Evolutionary conservation across 37 sponge, comb jelly and placozoan species (phyloP).

Genomic region (Ianthella basta): DNA sequence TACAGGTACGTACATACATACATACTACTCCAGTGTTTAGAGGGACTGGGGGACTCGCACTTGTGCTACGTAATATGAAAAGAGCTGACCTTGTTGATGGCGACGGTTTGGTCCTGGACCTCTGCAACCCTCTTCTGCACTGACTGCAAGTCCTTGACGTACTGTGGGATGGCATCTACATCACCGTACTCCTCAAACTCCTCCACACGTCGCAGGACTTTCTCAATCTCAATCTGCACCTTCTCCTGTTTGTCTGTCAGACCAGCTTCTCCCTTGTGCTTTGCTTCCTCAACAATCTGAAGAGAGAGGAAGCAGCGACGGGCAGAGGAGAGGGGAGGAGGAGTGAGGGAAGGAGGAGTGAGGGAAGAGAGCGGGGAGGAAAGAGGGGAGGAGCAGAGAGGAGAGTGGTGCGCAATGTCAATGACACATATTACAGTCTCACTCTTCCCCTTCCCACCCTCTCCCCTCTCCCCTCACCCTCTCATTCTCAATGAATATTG

Average conservation of each 20-base stretch:
- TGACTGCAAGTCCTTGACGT: slow-evolving; percentile 31
- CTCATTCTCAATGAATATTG: slow-evolving; percentile 93
- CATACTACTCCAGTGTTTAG: not conserved
- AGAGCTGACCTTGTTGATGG: slow-evolving; percentile 75
- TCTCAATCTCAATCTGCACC: slow-evolving; percentile 90
- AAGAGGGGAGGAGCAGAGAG: not conserved
- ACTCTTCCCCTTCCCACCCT: no score
- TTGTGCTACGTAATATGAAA: no score
- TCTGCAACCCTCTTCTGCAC: slow-evolving; percentile 83
- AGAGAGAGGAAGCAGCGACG: not conserved
- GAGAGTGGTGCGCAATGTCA: not conserved
- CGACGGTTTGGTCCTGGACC: slow-evolving; percentile 65
- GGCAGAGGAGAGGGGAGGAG: not conserved
- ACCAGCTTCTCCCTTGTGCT: slow-evolving; percentile 71
- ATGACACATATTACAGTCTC: not conserved
- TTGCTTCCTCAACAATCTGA: slow-evolving; percentile 69
- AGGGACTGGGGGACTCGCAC: no score
- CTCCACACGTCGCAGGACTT: slow-evolving; percentile 71
- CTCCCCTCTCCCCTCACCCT: slow-evolving; percentile 10
- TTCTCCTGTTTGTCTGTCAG: slow-evolving; percentile 87
- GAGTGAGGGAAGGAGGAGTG: not conserved
- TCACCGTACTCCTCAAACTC: slow-evolving; percentile 90
- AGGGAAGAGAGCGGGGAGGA: slow-evolving; percentile 2
- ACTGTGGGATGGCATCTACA: slow-evolving; percentile 69
- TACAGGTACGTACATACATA: not conserved